Conservation (phyloP, 1,140 invertebrate species). For the Neodiprion fabricii region DNA sequence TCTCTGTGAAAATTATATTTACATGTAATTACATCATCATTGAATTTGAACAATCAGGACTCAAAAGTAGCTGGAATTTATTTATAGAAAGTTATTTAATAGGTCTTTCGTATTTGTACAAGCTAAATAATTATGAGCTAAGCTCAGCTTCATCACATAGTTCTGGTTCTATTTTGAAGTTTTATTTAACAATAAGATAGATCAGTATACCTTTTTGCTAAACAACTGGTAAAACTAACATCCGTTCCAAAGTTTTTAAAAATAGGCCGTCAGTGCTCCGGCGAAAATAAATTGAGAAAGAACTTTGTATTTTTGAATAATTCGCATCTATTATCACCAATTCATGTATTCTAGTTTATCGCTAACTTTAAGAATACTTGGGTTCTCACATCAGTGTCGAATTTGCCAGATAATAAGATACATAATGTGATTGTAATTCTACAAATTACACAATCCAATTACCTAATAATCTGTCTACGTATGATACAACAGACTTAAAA, state of each 20-base stretch:
- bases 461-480: too few relatives aligned
- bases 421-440: too few relatives aligned
- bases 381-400: too few relatives aligned
- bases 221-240: background rate
- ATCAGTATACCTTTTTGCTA: background rate
- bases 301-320: too few relatives aligned
- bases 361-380: too few relatives aligned
- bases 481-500: too few relatives aligned
- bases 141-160: background rate
- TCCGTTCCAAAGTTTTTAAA: background rate
- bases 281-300: too few relatives aligned
- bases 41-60: background rate
- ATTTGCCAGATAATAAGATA: too few relatives aligned
- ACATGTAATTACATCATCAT: background rate
- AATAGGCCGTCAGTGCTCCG: background rate
- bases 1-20: background rate
- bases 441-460: too few relatives aligned
- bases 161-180: background rate
- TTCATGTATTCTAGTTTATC: too few relatives aligned
- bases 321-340: too few relatives aligned
- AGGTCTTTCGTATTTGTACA: background rate
- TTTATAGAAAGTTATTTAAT: background rate
- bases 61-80: too few relatives aligned
- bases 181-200: background rate
- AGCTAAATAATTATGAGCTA: background rate